Evolutionary conservation across 1,140 invertebrate genomes (phyloP), one percentile per base, ranked within the genome.

Genomic region (Drosophila tsacasi): DNA sequence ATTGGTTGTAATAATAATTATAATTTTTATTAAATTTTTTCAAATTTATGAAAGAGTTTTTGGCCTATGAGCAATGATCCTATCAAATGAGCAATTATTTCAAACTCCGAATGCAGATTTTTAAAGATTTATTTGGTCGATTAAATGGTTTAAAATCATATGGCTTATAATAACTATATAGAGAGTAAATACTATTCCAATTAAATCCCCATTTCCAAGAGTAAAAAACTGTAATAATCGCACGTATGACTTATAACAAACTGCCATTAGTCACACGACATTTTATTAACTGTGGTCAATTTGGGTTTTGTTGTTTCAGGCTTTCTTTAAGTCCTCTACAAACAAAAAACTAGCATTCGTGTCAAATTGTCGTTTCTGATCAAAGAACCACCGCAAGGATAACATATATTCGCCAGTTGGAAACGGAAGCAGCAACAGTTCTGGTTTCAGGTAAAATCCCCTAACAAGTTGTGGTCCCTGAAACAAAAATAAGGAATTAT

Each of bases 361-460:
- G 32, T 64, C 50, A 17, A 58, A 57, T 49, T 64, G 50, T 1
- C 21, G 12, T 23, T 35, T 76, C 0, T 27, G 23, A 25, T 58
- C 10, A 9, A 57, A 58, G 2, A 50, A 12, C 69, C 59, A 76
- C 5, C 30, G 13, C 2, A 57, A 0, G 0, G 32, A 15, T 5
- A 75, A 15, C 49, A 63, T n/a, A n/a, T 73, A 75, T 6, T 75
- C 72, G 10, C 68, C 68, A 47, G 25, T 49, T 23, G 72, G 68
- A 27, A 75, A 17, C 0, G 69, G 72, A 4, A 73, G 42, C 10
- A 5, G 4, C 15, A 73, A 17, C 2, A 47, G 19, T 32, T 75
- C 58, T 1, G 37, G 19, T 39, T 2, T 54, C 4, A 35, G 13
- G 10, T 54, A 54, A 21, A 54, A 54, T 21, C 50, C 50, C 19